Evolutionary conservation across 2,888 invertebrate genomes (phyloP).

Genomic region (Drosophila anceps): DNA sequence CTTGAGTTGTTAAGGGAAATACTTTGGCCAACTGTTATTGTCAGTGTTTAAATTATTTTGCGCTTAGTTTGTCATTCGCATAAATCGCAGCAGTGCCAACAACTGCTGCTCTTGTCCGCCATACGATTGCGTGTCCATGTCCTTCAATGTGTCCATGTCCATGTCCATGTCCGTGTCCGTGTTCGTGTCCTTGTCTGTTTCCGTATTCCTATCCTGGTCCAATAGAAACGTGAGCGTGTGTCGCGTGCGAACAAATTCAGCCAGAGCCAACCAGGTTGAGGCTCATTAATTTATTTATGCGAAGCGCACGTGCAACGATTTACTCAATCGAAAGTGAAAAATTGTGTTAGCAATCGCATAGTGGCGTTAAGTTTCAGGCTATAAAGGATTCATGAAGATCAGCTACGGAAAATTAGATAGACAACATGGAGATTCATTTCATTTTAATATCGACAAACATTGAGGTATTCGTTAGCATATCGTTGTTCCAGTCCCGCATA

Average conservation of each 20-base stretch:
- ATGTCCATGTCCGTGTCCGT: slow-evolving; percentile 19
- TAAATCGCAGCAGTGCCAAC: slow-evolving; percentile 67
- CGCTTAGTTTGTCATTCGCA: slow-evolving; percentile 77
- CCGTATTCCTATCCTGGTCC: slow-evolving; percentile 23
- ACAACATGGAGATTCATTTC: slow-evolving; percentile 16
- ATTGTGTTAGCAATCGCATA: slow-evolving; percentile 64
- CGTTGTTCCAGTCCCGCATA: slow-evolving; percentile 25
- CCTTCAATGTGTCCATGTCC: slow-evolving; percentile 27
- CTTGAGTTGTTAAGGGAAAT: slow-evolving; percentile 65
- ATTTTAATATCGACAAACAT: slow-evolving; percentile 37
- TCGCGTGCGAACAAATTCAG: slow-evolving; percentile 55
- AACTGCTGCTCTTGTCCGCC: slow-evolving; percentile 47
- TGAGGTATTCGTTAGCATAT: slow-evolving; percentile 27
- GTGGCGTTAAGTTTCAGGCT: slow-evolving; percentile 22
- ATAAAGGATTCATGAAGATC: slow-evolving; percentile 68
- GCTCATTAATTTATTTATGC: slow-evolving; percentile 83
- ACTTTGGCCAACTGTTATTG: slow-evolving; percentile 78
- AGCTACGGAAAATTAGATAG: slow-evolving; percentile 39
- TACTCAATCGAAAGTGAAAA: slow-evolving; percentile 78
- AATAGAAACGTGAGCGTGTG: slow-evolving; percentile 18
- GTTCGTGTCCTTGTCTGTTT: slow-evolving; percentile 21
- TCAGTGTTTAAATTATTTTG: slow-evolving; percentile 82
- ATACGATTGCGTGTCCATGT: slow-evolving; percentile 54
- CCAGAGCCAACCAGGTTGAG: slow-evolving; percentile 44
- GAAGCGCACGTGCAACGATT: slow-evolving; percentile 80